Percentiles rank a stretch among this genome's conserved stretches.
Evolutionary conservation across 1,140 invertebrate genomes (phyloP).

Genomic region (Drosophila orosa): DNA sequence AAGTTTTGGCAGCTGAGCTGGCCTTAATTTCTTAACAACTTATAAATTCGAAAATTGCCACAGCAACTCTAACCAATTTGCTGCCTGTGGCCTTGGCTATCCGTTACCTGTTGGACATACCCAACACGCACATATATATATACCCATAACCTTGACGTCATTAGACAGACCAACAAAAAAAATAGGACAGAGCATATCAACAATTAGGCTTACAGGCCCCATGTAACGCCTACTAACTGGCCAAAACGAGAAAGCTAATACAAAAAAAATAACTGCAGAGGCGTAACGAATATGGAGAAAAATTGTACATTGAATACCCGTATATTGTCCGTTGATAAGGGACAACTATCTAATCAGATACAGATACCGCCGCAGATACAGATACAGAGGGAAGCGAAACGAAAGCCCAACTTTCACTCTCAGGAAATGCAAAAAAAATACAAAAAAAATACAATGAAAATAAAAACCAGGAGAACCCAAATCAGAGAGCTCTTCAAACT

Average conservation of each 20-base stretch:
- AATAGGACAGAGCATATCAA: slow-evolving; percentile 20
- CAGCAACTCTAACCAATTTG: slow-evolving; percentile 47
- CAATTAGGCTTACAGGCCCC: slow-evolving; percentile 32
- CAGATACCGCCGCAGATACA: slow-evolving; percentile 23
- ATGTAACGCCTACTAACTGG: slow-evolving; percentile 42
- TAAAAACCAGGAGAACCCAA: slow-evolving; percentile 13
- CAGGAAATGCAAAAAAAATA: slow-evolving; percentile 30
- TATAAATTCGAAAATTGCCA: slow-evolving; percentile 45
- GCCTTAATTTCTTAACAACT: slow-evolving; percentile 39
- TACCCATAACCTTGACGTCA: slow-evolving; percentile 39
- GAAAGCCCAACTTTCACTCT: slow-evolving; percentile 39
- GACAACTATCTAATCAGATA: slow-evolving; percentile 46
- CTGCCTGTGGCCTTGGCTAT: slow-evolving; percentile 9
- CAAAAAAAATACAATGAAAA: neutral
- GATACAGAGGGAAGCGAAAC: slow-evolving; percentile 18
- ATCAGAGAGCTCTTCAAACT: slow-evolving; percentile 37
- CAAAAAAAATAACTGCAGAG: slow-evolving; percentile 28
- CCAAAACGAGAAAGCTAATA: neutral
- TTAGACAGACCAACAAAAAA: slow-evolving; percentile 11
- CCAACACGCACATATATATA: neutral
- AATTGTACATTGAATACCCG: slow-evolving; percentile 44
- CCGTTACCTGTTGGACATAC: slow-evolving; percentile 19
- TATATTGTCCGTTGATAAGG: slow-evolving; percentile 48
- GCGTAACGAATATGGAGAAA: slow-evolving; percentile 59
- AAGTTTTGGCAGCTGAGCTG: slow-evolving; percentile 30